These are phyloP conservation scores for Mimumesa dahlbomi DNA, from an alignment of 2,888 invertebrate genomes.

Conservation along the genomic window DNA sequence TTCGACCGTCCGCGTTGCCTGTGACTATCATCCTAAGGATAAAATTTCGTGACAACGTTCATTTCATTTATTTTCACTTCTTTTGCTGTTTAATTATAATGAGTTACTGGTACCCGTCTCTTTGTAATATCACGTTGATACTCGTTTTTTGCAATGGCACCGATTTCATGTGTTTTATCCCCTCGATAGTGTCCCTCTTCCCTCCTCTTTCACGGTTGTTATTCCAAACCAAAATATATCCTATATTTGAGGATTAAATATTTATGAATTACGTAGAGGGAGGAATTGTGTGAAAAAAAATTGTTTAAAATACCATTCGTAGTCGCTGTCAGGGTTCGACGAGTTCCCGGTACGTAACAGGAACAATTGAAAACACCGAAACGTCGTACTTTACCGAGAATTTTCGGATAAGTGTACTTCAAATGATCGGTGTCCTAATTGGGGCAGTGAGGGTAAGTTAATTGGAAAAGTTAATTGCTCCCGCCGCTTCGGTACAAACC, in stretches of 20 bases:
- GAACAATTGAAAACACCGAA: conserved; percentile 81
- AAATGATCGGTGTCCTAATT: conserved; percentile 33
- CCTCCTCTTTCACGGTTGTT: not conserved
- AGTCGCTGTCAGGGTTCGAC: conserved; percentile 81
- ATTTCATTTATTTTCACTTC: not conserved
- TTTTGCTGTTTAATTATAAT: conserved; percentile 2
- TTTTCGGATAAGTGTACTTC: conserved; percentile 26
- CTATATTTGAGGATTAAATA: conserved; percentile 38
- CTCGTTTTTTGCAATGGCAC: conserved; percentile 58
- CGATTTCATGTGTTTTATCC: conserved; percentile 60
- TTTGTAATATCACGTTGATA: conserved; percentile 62
- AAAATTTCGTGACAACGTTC: too few relatives aligned
- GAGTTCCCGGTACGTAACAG: conserved; percentile 81
- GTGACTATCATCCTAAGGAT: conserved; percentile 82
- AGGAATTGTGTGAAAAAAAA: not conserved
- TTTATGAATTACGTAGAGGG: conserved; percentile 11
- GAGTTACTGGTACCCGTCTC: conserved; percentile 56
- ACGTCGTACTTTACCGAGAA: conserved; percentile 33
- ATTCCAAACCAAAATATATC: conserved; percentile 66
- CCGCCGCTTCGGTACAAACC: conserved; percentile 67
- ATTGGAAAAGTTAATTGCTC: not conserved
- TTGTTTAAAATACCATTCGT: conserved; percentile 57
- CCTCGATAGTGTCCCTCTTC: not conserved
- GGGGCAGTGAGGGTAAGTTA: not conserved
- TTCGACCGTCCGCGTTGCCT: conserved; percentile 82